Base-by-base conservation (phyloP, 2,888 invertebrate species). In the Drosophila picticornis region DNA sequence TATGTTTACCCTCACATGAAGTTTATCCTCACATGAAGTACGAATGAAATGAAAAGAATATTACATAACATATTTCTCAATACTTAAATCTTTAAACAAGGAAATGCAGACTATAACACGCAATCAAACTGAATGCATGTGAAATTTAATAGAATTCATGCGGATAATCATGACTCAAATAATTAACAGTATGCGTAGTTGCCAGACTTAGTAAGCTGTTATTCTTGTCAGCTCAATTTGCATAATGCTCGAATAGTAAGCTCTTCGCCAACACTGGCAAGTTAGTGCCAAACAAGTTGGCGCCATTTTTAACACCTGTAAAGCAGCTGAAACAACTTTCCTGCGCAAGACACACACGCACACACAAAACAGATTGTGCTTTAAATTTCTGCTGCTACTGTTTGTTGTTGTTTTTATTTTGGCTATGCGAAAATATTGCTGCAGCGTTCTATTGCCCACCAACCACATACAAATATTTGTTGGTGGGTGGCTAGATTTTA, bases 231-330 rank as follows among this genome's bases (percentile, higher is more conserved):
- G 53, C 75, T 56, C 53, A 59, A 83, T 80, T 83, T 80, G 77
- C 80, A 81, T 84, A 71, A 61, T 65, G 55, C 51, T 56, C 11
- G 32, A 34, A 55, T 56, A 32, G 68, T 68, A 40, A 56, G 34
- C 25, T 64, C 58, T 25, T 68, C 27, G 63, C 52, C 61, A 72
- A 70, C 61, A 70, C 56, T 48, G 48, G 59, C 58, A 64, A 29
- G 60, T 50, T 57, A 46, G 50, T 25, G 40, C 52, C 65, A 69
- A 71, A 66, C 72, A 80, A 81, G 73, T 76, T 72, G 75, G 75
- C 75, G 87, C 73, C 80, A 77, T 80, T 83, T 79, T 83, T 67
- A 88, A 80, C 87, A 87, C 90, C 88, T 90, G 90, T 77, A 83
- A 84, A 72, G 73, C 50, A 80, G 72, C 77, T 73, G 65, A 65